Conservation (phyloP, 2,888 invertebrate species). For the Poecilus cupreus region DNA sequence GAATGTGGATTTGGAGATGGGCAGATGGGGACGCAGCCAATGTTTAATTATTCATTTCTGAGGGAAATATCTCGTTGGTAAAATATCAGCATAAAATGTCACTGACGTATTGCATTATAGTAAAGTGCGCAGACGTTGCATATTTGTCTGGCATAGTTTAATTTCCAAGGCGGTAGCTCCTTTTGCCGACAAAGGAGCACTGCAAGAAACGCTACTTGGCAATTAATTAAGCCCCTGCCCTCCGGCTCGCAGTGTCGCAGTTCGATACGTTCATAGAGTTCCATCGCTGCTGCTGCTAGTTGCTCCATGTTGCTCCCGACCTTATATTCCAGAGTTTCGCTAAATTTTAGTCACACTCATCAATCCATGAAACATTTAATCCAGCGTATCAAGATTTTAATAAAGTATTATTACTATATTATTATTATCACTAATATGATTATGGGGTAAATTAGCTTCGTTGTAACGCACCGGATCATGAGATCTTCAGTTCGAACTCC, state of each 20-base stretch:
- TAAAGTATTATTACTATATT: too few species aligned
- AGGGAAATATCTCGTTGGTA: constrained; percentile 57
- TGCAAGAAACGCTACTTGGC: constrained; percentile 66
- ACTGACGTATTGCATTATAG: constrained; percentile 71
- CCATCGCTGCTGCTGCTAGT: not conserved
- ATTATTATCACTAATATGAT: too few species aligned
- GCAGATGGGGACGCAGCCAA: too few species aligned
- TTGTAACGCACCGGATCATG: too few species aligned
- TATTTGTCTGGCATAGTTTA: constrained; percentile 72
- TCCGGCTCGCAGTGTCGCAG: constrained; percentile 48
- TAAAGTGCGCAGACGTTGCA: constrained; percentile 68
- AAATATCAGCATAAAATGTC: constrained; percentile 70
- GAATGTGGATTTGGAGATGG: too few species aligned
- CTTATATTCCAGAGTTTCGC: too few species aligned
- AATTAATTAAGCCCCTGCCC: constrained; percentile 67
- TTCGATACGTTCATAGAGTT: constrained; percentile 48
- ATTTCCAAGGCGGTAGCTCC: constrained; percentile 69
- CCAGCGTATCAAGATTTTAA: too few species aligned
- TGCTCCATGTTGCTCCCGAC: not conserved
- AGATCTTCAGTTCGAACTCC: too few species aligned
- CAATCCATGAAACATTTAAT: too few species aligned
- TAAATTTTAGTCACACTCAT: too few species aligned
- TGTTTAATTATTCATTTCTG: too few species aligned
- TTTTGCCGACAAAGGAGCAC: constrained; percentile 70
- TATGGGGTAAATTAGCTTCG: too few species aligned